A percentile compares a stretch with the other conserved stretches of the same genome.
phyloP scores from a whole-genome alignment of 2,797 vertebrate species.

The Sebastes elongatus region DNA sequence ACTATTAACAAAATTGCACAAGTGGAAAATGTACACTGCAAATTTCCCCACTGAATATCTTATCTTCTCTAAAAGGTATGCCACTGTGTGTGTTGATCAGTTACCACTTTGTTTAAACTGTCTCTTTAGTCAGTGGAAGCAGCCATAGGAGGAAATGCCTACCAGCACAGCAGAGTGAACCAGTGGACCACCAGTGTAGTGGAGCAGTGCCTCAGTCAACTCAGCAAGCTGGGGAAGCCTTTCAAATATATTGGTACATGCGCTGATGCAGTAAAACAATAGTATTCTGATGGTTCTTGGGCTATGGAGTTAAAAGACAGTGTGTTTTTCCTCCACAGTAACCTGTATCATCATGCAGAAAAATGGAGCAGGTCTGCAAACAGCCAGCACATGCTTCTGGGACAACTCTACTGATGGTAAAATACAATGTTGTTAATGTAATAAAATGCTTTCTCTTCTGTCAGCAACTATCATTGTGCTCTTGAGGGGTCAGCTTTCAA shows the following conservation, averaged over 20 bases:
- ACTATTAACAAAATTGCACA: too few species aligned
- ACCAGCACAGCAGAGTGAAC: constrained; percentile 92
- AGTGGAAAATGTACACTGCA: too few species aligned
- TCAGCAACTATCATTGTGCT: not conserved
- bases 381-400: constrained; percentile 96
- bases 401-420: constrained; percentile 93
- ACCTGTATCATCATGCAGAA: constrained; percentile 97
- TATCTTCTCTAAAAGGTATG: too few species aligned
- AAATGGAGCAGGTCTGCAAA: constrained; percentile 94
- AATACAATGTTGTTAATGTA: not conserved
- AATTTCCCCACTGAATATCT: too few species aligned
- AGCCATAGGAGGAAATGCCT: constrained; percentile 89
- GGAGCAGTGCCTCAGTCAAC: constrained; percentile 92
- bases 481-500: not conserved
- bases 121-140: constrained; percentile 87
- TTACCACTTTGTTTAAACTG: not conserved
- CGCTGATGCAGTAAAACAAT: not conserved
- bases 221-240: constrained; percentile 93
- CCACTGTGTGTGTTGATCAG: not conserved
- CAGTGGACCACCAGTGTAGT: constrained; percentile 92
- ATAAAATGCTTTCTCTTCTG: not conserved
- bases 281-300: not conserved
- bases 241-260: constrained; percentile 94
- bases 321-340: constrained; percentile 72
- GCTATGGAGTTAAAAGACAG: not conserved